Conservation (phyloP, 2,797 vertebrate genomes). For the Onychomys leucogaster region DNA sequence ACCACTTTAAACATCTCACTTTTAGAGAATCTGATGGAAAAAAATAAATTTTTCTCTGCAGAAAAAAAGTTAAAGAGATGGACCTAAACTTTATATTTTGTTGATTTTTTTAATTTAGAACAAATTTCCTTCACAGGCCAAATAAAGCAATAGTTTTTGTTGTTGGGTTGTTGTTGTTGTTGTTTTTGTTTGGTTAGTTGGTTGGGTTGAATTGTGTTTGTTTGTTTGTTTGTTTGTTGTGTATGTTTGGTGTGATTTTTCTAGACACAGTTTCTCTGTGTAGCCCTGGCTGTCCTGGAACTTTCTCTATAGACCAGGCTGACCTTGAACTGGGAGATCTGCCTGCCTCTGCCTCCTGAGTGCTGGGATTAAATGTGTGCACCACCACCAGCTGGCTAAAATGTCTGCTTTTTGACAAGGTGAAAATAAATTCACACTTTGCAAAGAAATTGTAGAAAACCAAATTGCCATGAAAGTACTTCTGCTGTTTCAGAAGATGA, state of each 20-base stretch:
- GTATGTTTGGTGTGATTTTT: not conserved
- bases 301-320: too few species aligned
- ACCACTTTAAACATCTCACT: not conserved
- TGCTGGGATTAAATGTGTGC: not conserved
- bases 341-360: not conserved
- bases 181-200: not conserved
- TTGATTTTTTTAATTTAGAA: slow-evolving; percentile 35
- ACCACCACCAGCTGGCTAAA: not conserved
- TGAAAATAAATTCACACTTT: slow-evolving; percentile 23
- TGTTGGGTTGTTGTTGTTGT: not conserved
- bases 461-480: not conserved
- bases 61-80: not conserved
- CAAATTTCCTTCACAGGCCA: not conserved
- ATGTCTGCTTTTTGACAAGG: slow-evolving; percentile 17
- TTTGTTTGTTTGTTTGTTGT: not conserved
- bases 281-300: too few species aligned
- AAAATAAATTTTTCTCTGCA: not conserved
- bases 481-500: not conserved
- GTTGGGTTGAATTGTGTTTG: too few species aligned
- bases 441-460: not conserved
- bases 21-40: not conserved
- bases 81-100: not conserved
- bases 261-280: too few species aligned
- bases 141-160: not conserved
- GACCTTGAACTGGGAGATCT: too few species aligned